phyloP scores from a whole-genome alignment of 2,888 invertebrate species.

The Polydrusus cervinus region DNA sequence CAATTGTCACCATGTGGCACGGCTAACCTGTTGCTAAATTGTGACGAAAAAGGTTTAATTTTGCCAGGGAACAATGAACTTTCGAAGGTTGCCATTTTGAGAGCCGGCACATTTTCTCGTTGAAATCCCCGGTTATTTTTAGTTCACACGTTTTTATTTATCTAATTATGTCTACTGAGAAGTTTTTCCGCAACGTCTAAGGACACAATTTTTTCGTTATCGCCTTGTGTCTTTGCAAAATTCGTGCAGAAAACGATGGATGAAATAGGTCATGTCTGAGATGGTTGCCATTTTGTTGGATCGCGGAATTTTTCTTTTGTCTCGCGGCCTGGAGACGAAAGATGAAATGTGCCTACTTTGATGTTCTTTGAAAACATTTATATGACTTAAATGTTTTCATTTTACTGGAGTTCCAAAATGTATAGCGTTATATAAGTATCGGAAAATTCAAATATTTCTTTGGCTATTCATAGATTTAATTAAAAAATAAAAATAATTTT shows the following conservation, averaged over 20 bases:
- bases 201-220: not conserved
- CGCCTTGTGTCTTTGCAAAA: slow-evolving; percentile 3
- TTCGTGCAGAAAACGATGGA: not conserved
- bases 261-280: slow-evolving; percentile 30
- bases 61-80: slow-evolving; percentile 51
- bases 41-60: slow-evolving; percentile 43
- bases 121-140: slow-evolving; percentile 47
- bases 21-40: slow-evolving; percentile 49
- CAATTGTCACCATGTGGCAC: slow-evolving; percentile 45
- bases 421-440: too few species aligned
- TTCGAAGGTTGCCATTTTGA: slow-evolving; percentile 55
- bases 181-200: slow-evolving; percentile 29
- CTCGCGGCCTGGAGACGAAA: not conserved
- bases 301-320: slow-evolving; percentile 13
- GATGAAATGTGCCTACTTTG: too few species aligned
- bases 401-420: too few species aligned
- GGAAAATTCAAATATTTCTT: too few species aligned
- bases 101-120: slow-evolving; percentile 51
- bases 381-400: too few species aligned
- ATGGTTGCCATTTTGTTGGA: slow-evolving; percentile 30
- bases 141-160: slow-evolving; percentile 48
- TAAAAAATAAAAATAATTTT: too few species aligned
- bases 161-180: slow-evolving; percentile 32
- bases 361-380: too few species aligned
- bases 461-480: too few species aligned